A percentile compares a stretch with the other conserved stretches of the same genome.
phyloP scores from a whole-genome alignment of 2,113 vertebrate species.

The Echinops telfairi region DNA sequence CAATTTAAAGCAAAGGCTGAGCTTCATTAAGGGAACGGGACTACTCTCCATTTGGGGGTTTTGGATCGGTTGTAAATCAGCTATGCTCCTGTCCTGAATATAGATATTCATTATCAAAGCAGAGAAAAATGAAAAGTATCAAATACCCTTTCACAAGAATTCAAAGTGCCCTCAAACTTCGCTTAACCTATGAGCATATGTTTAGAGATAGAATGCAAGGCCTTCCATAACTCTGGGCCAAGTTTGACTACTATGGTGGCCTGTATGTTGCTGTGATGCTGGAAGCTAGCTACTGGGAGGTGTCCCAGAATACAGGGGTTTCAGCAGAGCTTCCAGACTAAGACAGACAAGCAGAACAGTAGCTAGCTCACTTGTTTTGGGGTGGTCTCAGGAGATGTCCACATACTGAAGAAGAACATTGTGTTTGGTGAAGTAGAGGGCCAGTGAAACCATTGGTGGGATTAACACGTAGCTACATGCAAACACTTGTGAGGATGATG shows the following conservation, averaged over 20 bases:
- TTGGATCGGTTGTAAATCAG: conserved; percentile 6
- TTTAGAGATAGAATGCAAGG: background rate
- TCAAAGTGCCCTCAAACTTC: background rate
- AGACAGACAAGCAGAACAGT: background rate
- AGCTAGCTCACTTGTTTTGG: no score
- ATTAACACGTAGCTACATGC: background rate
- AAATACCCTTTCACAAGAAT: background rate
- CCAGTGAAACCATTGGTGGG: no score
- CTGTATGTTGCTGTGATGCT: background rate
- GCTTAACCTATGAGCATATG: background rate
- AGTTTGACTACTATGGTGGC: background rate
- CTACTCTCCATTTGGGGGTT: background rate
- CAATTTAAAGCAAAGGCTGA: background rate
- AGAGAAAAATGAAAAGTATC: conserved; percentile 24
- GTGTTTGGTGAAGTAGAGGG: background rate
- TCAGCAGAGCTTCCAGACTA: background rate
- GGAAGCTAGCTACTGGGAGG: background rate
- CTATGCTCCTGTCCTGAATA: background rate
- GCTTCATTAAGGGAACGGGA: background rate
- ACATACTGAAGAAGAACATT: background rate
- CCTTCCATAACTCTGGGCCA: background rate
- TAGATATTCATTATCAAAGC: conserved; percentile 21
- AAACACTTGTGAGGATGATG: background rate
- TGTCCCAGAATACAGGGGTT: background rate
- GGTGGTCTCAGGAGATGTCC: background rate